Base-by-base conservation (phyloP, 2,888 invertebrate genomes). In the Sabatieria punctata region DNA sequence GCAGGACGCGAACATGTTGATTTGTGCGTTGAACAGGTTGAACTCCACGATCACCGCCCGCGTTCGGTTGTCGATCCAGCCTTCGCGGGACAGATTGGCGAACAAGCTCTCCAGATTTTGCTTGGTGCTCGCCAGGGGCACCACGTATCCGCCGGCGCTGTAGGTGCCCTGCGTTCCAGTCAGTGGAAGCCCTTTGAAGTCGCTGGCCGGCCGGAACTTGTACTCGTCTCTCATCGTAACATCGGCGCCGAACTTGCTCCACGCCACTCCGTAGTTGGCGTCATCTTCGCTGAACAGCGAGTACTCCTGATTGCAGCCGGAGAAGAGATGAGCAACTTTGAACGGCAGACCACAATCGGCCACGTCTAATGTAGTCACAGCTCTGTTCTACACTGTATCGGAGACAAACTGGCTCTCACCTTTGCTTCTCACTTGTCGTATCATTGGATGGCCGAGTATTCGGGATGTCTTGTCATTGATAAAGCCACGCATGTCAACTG, bases 31-130 rank as follows among this genome's bases (percentile, higher is more conserved):
- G 57, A 71, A 73, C 24, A 65, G 64, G 0, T 71, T 69, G 51
- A 72, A 71, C 51, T 73, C 72, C 11, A 72, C 58, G 50, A 72
- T 65, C 3, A 73, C 61, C 15, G 71, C 71, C 30, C 73, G 49
- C 2, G 73, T 72, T 50, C 65, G 60, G 43, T 58, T 54, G 52
- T 73, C 72, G 21, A 73, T 63, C 73, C 73, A 73, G 6, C 58
- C 54, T 33, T 65, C 57, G 11, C 55, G 46, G 49, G 67, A 57
- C 24, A 72, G 57, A n/a, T n/a, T n/a, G n/a, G n/a, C n/a, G n/a
- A n/a, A n/a, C n/a, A n/a, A n/a, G n/a, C n/a, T n/a, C n/a, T n/a
- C n/a, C n/a, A n/a, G n/a, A n/a, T n/a, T n/a, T 21, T 55, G 49
- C 11, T 50, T 45, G 27, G 72, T 54, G 27, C 59, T 60, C 2